Evolutionary conservation across 2,113 vertebrate species (phyloP).

Genomic region (Daboia siamensis): DNA sequence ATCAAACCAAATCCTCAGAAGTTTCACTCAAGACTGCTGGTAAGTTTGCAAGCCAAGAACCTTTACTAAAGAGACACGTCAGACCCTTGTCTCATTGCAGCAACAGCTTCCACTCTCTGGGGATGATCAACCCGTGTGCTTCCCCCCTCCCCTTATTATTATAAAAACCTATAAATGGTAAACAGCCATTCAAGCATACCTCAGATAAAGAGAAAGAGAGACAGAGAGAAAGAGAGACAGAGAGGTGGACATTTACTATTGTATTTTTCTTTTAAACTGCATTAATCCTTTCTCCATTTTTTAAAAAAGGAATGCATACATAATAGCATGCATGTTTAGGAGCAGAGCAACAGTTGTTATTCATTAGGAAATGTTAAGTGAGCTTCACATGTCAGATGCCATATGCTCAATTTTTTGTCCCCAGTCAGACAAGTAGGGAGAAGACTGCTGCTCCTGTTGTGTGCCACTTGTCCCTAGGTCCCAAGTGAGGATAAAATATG

Average conservation of each 20-base stretch:
- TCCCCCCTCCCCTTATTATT: neutral
- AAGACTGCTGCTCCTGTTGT: neutral
- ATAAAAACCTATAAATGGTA: neutral
- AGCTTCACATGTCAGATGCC: neutral
- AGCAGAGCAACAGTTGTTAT: neutral
- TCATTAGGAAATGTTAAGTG: neutral
- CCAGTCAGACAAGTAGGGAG: neutral
- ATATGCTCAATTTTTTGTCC: neutral
- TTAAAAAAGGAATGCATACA: neutral
- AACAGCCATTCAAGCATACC: neutral
- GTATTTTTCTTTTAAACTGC: neutral
- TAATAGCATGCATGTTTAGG: neutral
- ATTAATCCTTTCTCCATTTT: neutral
- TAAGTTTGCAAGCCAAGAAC: neutral
- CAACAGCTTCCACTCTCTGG: neutral
- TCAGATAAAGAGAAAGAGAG: too few species aligned
- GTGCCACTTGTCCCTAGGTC: neutral
- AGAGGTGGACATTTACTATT: neutral
- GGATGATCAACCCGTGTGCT: neutral
- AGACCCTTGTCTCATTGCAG: neutral
- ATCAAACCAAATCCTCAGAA: neutral
- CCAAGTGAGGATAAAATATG: neutral
- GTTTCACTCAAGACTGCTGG: neutral
- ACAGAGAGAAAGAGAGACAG: neutral
- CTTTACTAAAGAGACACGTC: neutral